Conservation (phyloP, 2,888 invertebrate genomes). For the Plusia festucae region DNA sequence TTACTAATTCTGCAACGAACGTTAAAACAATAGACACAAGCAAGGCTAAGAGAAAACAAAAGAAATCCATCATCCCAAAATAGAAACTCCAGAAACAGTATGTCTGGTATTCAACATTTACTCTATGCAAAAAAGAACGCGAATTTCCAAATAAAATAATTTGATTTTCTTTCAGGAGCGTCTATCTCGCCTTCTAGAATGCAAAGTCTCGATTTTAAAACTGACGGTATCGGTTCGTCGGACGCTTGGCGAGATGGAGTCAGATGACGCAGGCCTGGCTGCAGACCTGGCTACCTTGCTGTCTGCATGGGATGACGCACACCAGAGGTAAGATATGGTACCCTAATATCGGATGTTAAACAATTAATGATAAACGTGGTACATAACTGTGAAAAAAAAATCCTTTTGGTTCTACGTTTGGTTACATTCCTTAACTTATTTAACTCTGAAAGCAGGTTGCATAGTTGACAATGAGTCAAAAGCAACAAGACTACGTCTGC, state of each 20-base stretch:
- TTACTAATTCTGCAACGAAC: neutral
- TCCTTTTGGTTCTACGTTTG: too few relatives aligned
- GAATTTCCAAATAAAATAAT: neutral
- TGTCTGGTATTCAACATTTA: neutral
- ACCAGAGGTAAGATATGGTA: slow-evolving; percentile 88
- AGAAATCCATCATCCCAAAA: neutral
- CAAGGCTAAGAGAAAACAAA: neutral
- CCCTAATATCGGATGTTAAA: too few relatives aligned
- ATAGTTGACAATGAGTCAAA: slow-evolving; percentile 12
- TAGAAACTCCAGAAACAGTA: neutral
- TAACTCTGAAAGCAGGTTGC: neutral
- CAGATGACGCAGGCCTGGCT: slow-evolving; percentile 88
- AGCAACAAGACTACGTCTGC: slow-evolving; percentile 20
- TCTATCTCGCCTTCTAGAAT: slow-evolving; percentile 86
- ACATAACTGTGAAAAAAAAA: too few relatives aligned
- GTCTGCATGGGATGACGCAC: slow-evolving; percentile 92
- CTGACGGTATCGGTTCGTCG: slow-evolving; percentile 90
- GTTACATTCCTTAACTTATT: neutral
- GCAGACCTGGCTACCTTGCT: slow-evolving; percentile 91
- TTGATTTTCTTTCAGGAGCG: slow-evolving; percentile 75
- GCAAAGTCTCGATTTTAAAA: slow-evolving; percentile 89
- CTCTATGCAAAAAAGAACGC: neutral
- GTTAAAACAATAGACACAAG: neutral
- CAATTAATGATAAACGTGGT: too few relatives aligned
- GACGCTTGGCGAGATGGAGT: slow-evolving; percentile 84